Evolutionary conservation across 2,113 vertebrate species (phyloP).

Genomic region (Malurus elegans): DNA sequence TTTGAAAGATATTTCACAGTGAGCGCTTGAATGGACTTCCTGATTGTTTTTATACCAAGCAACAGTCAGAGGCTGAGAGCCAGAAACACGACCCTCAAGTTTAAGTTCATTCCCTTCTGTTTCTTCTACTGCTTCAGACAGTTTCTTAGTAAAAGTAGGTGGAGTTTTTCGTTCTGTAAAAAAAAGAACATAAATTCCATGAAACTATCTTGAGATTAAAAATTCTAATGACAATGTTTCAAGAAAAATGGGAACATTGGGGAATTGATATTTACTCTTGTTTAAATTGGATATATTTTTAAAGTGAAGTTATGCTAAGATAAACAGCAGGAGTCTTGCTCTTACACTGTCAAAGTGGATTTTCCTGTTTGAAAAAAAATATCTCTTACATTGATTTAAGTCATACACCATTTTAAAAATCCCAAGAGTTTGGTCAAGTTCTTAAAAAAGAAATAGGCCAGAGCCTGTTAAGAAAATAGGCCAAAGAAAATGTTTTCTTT

Average conservation of each 20-base stretch:
- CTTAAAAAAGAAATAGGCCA: neutral
- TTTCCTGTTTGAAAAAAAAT: neutral
- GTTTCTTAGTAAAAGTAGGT: slow-evolving; percentile 93
- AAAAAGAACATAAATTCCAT: neutral
- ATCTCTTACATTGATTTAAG: neutral
- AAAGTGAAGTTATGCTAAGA: neutral
- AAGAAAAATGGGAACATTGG: neutral
- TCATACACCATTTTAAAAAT: neutral
- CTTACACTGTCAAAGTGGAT: neutral
- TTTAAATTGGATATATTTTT: neutral
- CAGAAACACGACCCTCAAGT: slow-evolving; percentile 87
- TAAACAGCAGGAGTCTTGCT: neutral
- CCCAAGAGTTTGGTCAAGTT: neutral
- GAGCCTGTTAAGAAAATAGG: neutral
- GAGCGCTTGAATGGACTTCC: slow-evolving; percentile 82
- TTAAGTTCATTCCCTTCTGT: slow-evolving; percentile 88
- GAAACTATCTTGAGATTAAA: neutral
- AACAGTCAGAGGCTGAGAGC: slow-evolving; percentile 89
- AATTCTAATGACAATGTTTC: neutral
- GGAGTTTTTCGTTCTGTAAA: slow-evolving; percentile 88
- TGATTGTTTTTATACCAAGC: slow-evolving; percentile 87
- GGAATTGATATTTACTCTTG: neutral
- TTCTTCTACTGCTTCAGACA: slow-evolving; percentile 88
- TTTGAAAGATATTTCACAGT: slow-evolving; percentile 89
- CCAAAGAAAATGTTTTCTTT: neutral